A percentile compares a stretch with the other conserved stretches of the same genome.
Evolutionary conservation across 2,888 invertebrate genomes (phyloP).

Genomic region (Chymomyza procnemis): DNA sequence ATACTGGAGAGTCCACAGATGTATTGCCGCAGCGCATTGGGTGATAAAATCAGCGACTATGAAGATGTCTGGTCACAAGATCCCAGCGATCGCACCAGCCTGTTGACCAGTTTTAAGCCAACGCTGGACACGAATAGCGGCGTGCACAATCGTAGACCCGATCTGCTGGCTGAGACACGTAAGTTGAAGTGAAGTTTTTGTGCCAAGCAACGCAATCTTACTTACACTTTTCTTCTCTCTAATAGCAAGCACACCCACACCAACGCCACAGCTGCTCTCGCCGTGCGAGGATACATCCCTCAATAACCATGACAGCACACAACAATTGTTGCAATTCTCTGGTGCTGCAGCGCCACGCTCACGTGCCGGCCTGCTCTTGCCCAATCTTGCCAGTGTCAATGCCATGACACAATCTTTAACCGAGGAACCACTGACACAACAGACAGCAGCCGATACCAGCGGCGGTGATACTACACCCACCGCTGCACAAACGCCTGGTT

Average conservation of each 20-base stretch:
- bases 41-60: constrained; percentile 96
- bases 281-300: constrained; percentile 72
- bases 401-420: constrained; percentile 65
- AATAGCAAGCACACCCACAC: constrained; percentile 81
- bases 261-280: constrained; percentile 79
- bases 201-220: neutral
- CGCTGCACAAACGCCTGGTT: constrained; percentile 64
- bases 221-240: neutral
- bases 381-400: constrained; percentile 35
- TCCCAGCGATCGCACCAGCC: constrained; percentile 80
- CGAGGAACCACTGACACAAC: constrained; percentile 43
- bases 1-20: constrained; percentile 89
- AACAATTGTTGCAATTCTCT: constrained; percentile 71
- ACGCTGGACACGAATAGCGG: constrained; percentile 57
- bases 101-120: constrained; percentile 78
- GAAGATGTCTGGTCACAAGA: constrained; percentile 94
- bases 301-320: constrained; percentile 41
- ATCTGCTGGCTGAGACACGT: constrained; percentile 82
- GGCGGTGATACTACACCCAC: constrained; percentile 75
- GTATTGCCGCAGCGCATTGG: constrained; percentile 91
- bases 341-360: constrained; percentile 72
- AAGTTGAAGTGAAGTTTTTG: constrained; percentile 40
- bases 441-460: constrained; percentile 4
- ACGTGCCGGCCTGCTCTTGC: constrained; percentile 72
- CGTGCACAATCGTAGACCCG: constrained; percentile 79